phyloP scores from a whole-genome alignment of 2,888 invertebrate genomes.

The Nomada flava region DNA sequence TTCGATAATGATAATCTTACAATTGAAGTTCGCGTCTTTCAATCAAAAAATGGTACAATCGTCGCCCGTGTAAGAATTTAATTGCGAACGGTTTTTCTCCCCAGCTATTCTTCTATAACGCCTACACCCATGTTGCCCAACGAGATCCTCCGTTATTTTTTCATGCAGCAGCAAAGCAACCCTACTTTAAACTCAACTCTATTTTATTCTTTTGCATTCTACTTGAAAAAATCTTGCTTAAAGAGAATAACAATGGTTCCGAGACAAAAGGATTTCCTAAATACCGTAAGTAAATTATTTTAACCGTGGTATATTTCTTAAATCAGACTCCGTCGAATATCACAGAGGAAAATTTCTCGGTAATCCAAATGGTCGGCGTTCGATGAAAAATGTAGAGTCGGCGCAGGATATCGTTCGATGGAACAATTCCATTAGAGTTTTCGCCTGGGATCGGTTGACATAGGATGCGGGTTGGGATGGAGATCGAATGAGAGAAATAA shows the following conservation, averaged over 20 bases:
- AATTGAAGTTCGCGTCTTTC: constrained; percentile 10
- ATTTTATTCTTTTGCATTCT: constrained; percentile 15
- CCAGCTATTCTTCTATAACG: constrained; percentile 69
- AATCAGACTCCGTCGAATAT: constrained; percentile 20
- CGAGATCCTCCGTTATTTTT: constrained; percentile 44
- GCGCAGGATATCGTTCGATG: constrained; percentile 66
- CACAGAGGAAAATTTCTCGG: constrained; percentile 43
- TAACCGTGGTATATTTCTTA: no score
- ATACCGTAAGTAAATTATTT: not conserved
- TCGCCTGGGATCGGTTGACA: constrained; percentile 70
- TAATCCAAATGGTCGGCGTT: constrained; percentile 65
- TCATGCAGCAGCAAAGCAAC: constrained; percentile 21
- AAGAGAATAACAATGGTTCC: not conserved
- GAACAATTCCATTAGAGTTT: constrained; percentile 74
- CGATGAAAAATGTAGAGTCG: constrained; percentile 71
- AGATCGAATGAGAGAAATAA: constrained; percentile 50
- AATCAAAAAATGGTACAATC: constrained; percentile 20
- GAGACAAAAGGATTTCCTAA: not conserved
- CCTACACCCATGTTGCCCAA: constrained; percentile 42
- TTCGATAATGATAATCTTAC: constrained; percentile 8
- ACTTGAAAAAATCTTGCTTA: not conserved
- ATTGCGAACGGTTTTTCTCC: constrained; percentile 67
- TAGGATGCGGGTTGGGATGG: constrained; percentile 59
- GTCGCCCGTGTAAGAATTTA: constrained; percentile 67
- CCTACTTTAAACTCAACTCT: constrained; percentile 19